These are phyloP conservation scores for Danaus plexippus DNA, from an alignment of 1,140 invertebrate species.

Conservation along the genomic window DNA sequence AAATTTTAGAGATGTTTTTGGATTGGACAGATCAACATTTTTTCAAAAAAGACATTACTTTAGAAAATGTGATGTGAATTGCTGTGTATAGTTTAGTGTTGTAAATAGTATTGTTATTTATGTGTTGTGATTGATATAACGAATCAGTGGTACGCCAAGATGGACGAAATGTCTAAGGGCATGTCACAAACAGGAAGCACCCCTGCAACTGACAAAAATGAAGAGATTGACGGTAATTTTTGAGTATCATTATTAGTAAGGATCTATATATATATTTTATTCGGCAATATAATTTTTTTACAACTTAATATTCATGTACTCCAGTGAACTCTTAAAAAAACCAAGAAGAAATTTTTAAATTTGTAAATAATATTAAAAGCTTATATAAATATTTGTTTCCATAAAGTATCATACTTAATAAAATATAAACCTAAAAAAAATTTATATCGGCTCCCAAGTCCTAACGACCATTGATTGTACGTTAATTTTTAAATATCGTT, in stretches of 20 bases:
- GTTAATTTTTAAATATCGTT: too few species aligned
- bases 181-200: slow-evolving; percentile 70
- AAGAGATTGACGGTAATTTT: slow-evolving; percentile 62
- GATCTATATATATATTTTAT: too few species aligned
- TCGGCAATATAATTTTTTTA: not conserved
- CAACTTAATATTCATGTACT: too few species aligned
- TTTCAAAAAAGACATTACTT: slow-evolving; percentile 47
- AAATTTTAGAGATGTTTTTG: slow-evolving; percentile 58
- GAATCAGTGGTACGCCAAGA: slow-evolving; percentile 65
- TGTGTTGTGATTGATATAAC: slow-evolving; percentile 67
- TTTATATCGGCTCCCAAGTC: too few species aligned
- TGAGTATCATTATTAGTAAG: too few species aligned
- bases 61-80: slow-evolving; percentile 41
- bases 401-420: too few species aligned
- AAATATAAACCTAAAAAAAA: too few species aligned
- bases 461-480: too few species aligned
- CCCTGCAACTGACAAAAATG: slow-evolving; percentile 65
- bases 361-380: too few species aligned
- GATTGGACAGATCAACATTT: slow-evolving; percentile 48
- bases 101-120: slow-evolving; percentile 51
- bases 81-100: slow-evolving; percentile 34
- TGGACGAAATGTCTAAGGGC: slow-evolving; percentile 71
- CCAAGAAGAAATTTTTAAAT: too few species aligned
- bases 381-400: too few species aligned
- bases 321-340: too few species aligned